Evolutionary conservation across 2,888 invertebrate species (phyloP).

Genomic region (Pollenia amentaria): DNA sequence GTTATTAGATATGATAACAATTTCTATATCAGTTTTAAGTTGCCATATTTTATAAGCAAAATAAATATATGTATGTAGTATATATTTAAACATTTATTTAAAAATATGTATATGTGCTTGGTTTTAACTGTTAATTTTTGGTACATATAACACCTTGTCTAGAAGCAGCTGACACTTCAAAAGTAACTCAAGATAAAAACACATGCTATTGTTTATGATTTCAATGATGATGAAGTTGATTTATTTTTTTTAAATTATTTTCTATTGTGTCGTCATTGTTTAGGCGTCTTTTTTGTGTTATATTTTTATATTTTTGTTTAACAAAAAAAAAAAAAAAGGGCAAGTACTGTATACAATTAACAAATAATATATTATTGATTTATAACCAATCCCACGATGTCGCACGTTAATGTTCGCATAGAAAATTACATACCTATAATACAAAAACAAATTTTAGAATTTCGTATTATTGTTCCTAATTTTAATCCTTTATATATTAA

Average conservation of each 20-base stretch:
- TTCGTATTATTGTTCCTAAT: too few species aligned
- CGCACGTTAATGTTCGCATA: too few species aligned
- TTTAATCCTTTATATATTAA: too few species aligned
- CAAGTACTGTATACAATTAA: too few species aligned
- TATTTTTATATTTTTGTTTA: too few species aligned
- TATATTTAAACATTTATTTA: neutral
- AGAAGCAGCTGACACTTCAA: constrained; percentile 60
- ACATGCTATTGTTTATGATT: constrained; percentile 1
- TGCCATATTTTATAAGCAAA: constrained; percentile 19
- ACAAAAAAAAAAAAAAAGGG: too few species aligned
- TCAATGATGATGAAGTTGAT: neutral
- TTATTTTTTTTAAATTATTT: neutral
- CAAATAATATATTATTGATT: too few species aligned
- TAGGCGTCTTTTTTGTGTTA: too few species aligned
- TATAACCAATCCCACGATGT: too few species aligned
- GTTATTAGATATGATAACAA: neutral
- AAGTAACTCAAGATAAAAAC: constrained; percentile 27
- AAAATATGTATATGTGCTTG: neutral
- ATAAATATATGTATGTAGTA: neutral
- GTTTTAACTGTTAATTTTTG: constrained; percentile 51
- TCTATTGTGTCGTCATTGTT: constrained; percentile 21
- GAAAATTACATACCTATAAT: too few species aligned
- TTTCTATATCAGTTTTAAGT: constrained; percentile 1
- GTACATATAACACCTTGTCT: constrained; percentile 21
- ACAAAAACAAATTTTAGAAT: too few species aligned